Base-by-base conservation (phyloP, 2,888 invertebrate genomes). In the Empis stercorea region DNA sequence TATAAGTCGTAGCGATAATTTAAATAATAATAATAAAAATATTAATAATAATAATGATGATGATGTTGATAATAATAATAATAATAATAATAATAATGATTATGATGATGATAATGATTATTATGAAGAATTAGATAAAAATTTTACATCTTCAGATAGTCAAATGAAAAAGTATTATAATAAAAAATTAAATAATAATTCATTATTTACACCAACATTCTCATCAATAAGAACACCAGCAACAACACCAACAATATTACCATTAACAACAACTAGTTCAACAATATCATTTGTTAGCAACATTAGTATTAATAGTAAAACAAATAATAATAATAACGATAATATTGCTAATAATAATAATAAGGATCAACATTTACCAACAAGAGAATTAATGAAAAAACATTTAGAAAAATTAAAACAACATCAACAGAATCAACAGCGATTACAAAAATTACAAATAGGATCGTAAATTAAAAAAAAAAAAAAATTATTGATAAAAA, bases 161-260 rank as follows among this genome's bases (percentile, higher is more conserved):
- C 49, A 51, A 48, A 46, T 43, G 39, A 51, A 51, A 51, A 49
- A 51, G 49, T 49, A 51, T 52, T 52, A 51, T 52, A 52, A 46
- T 45, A 52, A 52, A 43, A 52, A 49, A 49, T 45, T 51, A 32
- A 39, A 17, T 40, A 17, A 14, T 13, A 15, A 16, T 6, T 16
- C 46, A 20, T 30, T 23, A 14, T 30, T 30, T 11, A 30, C 49
- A 23, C 34, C 45, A 41, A 15, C 40, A 36, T n/a, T n/a, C n/a
- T 27, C 40, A 39, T 9, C 27, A n/a, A 38, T 10, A 13, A 11
- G 48, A 38, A n/a, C 46, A 37, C 11, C 49, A 49, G 6, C 38
- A 20, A 27, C 23, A 27, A 15, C 40, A 36, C 23, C 40, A 39
- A 10, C 27, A n/a, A 38, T 10, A 13, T n/a, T 48, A 38, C 16